Evolutionary conservation across 1,140 invertebrate species (phyloP).

Genomic region (Meloidogyne chitwoodi): DNA sequence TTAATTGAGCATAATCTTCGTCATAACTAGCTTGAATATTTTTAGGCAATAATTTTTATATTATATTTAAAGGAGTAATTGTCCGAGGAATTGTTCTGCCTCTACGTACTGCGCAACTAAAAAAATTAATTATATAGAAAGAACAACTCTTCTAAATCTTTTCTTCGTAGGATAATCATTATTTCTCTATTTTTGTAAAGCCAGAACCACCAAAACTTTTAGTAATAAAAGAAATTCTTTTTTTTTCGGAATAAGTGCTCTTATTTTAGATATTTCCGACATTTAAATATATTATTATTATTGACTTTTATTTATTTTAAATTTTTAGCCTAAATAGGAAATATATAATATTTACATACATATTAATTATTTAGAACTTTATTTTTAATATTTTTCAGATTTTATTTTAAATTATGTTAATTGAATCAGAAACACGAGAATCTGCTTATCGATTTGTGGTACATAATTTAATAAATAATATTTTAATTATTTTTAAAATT

Average conservation of each 20-base stretch:
- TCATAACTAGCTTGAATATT: too few relatives aligned
- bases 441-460: slow-evolving; percentile 52
- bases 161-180: background rate
- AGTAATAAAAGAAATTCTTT: background rate
- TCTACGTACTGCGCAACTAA: background rate
- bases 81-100: background rate
- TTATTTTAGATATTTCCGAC: background rate
- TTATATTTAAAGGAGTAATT: background rate
- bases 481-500: background rate
- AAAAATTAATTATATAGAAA: background rate
- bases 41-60: too few relatives aligned
- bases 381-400: background rate
- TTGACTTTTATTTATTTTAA: too few relatives aligned
- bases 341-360: too few relatives aligned
- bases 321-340: too few relatives aligned
- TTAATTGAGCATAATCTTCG: too few relatives aligned
- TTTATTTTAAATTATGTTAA: slow-evolving; percentile 2
- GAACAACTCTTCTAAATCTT: background rate
- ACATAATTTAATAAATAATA: background rate
- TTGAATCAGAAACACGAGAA: slow-evolving; percentile 33
- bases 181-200: background rate
- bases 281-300: background rate
- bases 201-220: background rate
- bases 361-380: too few relatives aligned
- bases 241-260: background rate